Evolutionary conservation across 2,888 invertebrate species (phyloP).

Genomic region (Calameuta filiformis): DNA sequence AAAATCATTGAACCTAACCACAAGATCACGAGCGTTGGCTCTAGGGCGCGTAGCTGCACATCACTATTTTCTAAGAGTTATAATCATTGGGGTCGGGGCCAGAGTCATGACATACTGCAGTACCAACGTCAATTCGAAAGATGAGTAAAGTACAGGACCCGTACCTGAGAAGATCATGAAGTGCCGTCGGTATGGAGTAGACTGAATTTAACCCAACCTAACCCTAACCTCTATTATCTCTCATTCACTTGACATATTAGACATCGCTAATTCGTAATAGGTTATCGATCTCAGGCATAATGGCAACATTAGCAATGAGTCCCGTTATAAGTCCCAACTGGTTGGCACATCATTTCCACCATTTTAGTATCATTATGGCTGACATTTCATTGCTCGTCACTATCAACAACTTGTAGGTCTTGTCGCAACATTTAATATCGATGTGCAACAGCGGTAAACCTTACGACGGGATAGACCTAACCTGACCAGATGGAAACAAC

Average conservation of each 20-base stretch:
- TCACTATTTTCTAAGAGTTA: constrained; percentile 43
- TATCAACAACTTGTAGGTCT: neutral
- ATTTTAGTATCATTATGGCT: neutral
- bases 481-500: neutral
- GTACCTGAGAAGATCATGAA: neutral
- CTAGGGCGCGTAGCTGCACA: neutral
- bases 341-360: neutral
- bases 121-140: neutral
- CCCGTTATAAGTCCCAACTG: neutral
- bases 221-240: neutral
- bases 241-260: neutral
- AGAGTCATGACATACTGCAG: neutral
- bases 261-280: neutral
- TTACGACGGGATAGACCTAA: neutral
- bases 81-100: constrained; percentile 53
- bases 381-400: neutral
- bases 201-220: neutral
- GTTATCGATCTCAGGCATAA: neutral
- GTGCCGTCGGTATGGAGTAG: neutral
- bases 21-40: neutral
- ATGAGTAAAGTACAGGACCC: neutral
- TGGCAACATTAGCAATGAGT: neutral
- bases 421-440: neutral
- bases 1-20: neutral
- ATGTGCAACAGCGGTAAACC: neutral